A percentile compares a stretch with the other conserved stretches of the same genome.
These are phyloP conservation scores for Ochropleura leucogaster DNA, from an alignment of 2,888 invertebrate genomes.

Conservation along the genomic window DNA sequence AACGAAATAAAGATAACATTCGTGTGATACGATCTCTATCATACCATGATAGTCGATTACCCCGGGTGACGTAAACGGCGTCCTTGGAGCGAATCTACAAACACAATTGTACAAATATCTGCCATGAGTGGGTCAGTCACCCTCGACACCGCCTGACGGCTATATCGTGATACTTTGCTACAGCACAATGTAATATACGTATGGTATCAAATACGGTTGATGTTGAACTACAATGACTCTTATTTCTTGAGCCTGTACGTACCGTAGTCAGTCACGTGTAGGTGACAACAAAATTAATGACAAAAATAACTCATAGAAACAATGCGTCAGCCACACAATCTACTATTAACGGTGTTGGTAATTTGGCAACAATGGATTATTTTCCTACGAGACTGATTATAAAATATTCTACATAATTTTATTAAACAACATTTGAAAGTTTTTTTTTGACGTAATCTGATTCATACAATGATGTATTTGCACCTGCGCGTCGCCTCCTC, in stretches of 20 bases:
- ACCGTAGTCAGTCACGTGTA: conserved; percentile 58
- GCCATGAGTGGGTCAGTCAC: conserved; percentile 83
- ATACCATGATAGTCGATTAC: conserved; percentile 73
- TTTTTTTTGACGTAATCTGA: conserved; percentile 34
- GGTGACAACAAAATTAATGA: conserved; percentile 69
- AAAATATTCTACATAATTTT: conserved; percentile 26
- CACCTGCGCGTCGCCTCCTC: conserved; percentile 7
- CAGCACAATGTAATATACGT: conserved; percentile 41
- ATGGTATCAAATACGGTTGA: conserved; percentile 57
- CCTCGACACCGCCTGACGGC: conserved; percentile 70
- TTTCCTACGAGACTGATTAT: conserved; percentile 50
- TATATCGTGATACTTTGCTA: conserved; percentile 59
- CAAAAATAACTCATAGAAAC: conserved; percentile 66
- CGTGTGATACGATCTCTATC: conserved; percentile 64
- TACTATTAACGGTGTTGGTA: conserved; percentile 64
- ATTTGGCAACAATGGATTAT: conserved; percentile 67
- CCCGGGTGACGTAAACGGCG: conserved; percentile 84
- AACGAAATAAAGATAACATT: conserved; percentile 73
- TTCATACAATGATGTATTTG: conserved; percentile 23
- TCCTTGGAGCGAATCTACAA: conserved; percentile 87
- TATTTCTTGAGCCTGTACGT: conserved; percentile 42
- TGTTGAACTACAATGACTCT: conserved; percentile 67
- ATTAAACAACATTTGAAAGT: conserved; percentile 30
- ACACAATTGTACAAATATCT: conserved; percentile 87
- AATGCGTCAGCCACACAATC: conserved; percentile 59